A percentile compares a stretch with the other conserved stretches of the same genome.
phyloP scores from a whole-genome alignment of 2,797 vertebrate species.

The Gymnocypris eckloni region DNA sequence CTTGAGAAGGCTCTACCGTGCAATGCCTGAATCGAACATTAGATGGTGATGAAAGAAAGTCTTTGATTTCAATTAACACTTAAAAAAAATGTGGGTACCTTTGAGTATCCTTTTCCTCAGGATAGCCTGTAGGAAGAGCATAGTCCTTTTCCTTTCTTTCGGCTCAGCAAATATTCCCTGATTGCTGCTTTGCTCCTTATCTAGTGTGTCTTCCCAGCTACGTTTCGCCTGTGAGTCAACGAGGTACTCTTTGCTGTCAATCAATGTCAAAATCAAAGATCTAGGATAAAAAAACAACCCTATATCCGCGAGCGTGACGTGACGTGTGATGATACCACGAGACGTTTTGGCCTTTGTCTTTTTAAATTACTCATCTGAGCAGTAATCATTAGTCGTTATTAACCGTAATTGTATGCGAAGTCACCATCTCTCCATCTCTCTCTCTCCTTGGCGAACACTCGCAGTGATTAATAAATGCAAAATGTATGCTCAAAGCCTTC shows the following conservation, averaged over 20 bases:
- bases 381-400: slow-evolving; percentile 47
- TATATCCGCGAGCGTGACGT: not conserved
- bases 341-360: slow-evolving; percentile 46
- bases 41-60: slow-evolving; percentile 48
- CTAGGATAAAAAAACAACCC: not conserved
- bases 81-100: slow-evolving; percentile 68
- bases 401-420: slow-evolving; percentile 71
- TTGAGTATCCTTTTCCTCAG: slow-evolving; percentile 78
- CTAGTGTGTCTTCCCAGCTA: slow-evolving; percentile 28
- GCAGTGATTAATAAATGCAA: slow-evolving; percentile 77
- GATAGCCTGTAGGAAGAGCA: slow-evolving; percentile 83
- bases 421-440: slow-evolving; percentile 47
- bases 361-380: slow-evolving; percentile 39
- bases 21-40: slow-evolving; percentile 38
- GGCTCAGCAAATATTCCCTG: slow-evolving; percentile 60
- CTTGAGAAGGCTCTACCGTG: not conserved
- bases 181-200: slow-evolving; percentile 25
- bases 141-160: slow-evolving; percentile 65
- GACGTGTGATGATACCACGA: slow-evolving; percentile 9
- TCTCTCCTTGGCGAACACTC: not conserved
- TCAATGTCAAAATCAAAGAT: slow-evolving; percentile 43
- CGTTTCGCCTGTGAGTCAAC: not conserved
- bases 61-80: slow-evolving; percentile 21
- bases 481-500: slow-evolving; percentile 77
- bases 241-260: slow-evolving; percentile 42